Evolutionary conservation across 2,797 vertebrate genomes (phyloP).

Genomic region (Leptatherina wallacei): DNA sequence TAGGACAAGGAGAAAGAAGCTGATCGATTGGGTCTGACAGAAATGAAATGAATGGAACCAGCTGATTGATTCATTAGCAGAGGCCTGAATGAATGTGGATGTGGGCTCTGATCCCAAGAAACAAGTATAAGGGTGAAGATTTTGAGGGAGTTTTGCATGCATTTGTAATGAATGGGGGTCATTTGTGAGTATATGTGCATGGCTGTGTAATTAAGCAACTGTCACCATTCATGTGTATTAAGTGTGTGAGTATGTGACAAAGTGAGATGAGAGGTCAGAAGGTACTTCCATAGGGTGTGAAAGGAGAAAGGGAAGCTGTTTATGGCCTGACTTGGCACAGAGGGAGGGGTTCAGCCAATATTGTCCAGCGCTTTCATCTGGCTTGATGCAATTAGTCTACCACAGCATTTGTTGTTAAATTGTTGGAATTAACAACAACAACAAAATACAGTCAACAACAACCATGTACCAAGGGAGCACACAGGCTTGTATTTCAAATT

Average conservation of each 20-base stretch:
- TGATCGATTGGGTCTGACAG: constrained; percentile 81
- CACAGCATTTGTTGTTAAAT: constrained; percentile 45
- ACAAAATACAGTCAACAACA: constrained; percentile 30
- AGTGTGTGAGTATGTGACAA: constrained; percentile 23
- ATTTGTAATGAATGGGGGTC: constrained; percentile 44
- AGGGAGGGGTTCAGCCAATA: constrained; percentile 65
- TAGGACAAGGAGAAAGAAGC: constrained; percentile 53
- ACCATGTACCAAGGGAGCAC: not conserved
- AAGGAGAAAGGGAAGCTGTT: constrained; percentile 68
- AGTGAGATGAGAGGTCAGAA: constrained; percentile 61
- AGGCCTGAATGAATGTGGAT: constrained; percentile 42
- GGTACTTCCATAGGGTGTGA: constrained; percentile 72
- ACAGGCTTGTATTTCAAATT: not conserved
- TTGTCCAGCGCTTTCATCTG: constrained; percentile 70
- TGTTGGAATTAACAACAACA: not conserved
- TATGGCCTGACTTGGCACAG: constrained; percentile 75
- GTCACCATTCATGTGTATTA: constrained; percentile 51
- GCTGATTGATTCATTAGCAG: constrained; percentile 80
- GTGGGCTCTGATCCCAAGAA: constrained; percentile 55
- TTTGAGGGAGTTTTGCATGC: constrained; percentile 20
- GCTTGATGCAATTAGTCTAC: constrained; percentile 70
- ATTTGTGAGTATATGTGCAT: constrained; percentile 42
- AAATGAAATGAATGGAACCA: constrained; percentile 75
- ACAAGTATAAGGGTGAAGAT: constrained; percentile 26
- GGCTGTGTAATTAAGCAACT: constrained; percentile 57